These are phyloP conservation scores for Bos javanicus DNA, from an alignment of 2,113 vertebrate species.

Conservation along the genomic window DNA sequence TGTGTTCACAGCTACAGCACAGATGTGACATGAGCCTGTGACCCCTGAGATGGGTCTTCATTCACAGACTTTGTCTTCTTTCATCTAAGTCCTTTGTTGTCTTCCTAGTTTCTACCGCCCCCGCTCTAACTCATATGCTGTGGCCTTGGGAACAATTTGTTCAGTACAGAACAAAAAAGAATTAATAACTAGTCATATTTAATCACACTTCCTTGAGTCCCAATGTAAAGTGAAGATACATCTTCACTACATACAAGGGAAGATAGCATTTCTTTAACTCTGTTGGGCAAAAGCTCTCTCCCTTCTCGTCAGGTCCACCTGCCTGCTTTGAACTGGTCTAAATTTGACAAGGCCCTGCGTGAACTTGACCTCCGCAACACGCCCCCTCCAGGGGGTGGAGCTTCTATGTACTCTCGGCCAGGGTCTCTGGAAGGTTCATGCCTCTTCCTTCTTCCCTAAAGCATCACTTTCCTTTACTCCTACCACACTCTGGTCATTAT, in stretches of 20 bases:
- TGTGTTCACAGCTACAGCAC: neutral
- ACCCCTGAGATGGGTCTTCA: neutral
- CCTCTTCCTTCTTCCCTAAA: neutral
- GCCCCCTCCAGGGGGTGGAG: too few relatives aligned
- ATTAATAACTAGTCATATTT: neutral
- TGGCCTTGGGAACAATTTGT: neutral
- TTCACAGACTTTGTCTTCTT: neutral
- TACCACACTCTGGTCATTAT: neutral
- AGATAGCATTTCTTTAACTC: neutral
- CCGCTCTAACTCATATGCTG: neutral
- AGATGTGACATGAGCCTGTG: neutral
- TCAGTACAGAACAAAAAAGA: neutral
- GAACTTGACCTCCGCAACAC: neutral
- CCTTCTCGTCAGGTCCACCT: neutral
- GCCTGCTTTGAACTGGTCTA: neutral
- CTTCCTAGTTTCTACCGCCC: neutral
- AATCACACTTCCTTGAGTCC: neutral
- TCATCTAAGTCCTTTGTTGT: neutral
- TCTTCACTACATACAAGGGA: neutral
- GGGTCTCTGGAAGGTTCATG: neutral
- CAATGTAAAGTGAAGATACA: neutral
- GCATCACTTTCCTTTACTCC: neutral
- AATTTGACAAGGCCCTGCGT: neutral
- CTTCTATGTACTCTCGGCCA: accelerated
- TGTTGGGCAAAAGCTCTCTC: neutral